These are phyloP conservation scores for Drosophila bipectinata DNA, from an alignment of 1,140 invertebrate species.

Conservation along the genomic window DNA sequence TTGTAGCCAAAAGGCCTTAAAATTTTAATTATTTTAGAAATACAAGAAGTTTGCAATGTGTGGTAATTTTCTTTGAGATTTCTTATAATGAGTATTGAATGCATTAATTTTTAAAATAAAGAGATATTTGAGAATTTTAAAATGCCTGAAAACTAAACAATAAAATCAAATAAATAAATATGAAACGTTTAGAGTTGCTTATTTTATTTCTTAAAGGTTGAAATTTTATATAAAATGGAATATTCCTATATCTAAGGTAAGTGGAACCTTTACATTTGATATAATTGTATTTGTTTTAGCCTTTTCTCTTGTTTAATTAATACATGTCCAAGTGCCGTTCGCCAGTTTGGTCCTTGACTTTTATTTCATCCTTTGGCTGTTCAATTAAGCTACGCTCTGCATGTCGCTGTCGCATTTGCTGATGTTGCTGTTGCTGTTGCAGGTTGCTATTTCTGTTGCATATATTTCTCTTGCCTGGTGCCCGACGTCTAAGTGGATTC, in stretches of 20 bases:
- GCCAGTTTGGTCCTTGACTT: constrained; percentile 29
- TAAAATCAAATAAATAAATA: too few relatives aligned
- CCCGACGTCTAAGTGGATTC: constrained; percentile 71
- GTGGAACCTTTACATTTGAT: neutral
- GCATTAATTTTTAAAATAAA: neutral
- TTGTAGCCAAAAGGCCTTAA: constrained; percentile 47
- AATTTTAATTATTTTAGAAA: constrained; percentile 7
- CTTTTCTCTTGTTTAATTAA: constrained; percentile 12
- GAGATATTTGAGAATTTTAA: neutral
- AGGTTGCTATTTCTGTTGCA: constrained; percentile 2
- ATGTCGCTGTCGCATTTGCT: constrained; percentile 9
- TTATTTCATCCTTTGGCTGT: constrained; percentile 58
- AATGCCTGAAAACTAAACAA: too few relatives aligned
- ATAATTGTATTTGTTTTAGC: neutral
- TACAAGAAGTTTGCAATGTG: constrained; percentile 19
- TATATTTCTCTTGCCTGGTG: constrained; percentile 18
- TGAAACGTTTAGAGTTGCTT: too few relatives aligned
- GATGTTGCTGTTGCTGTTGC: constrained; percentile 1
- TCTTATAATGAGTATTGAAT: neutral
- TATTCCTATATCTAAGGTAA: too few relatives aligned
- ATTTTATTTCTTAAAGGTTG: too few relatives aligned
- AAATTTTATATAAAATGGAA: too few relatives aligned
- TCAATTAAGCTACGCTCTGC: constrained; percentile 67
- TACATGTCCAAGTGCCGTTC: constrained; percentile 4
- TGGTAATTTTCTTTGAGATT: neutral